Conservation (phyloP, 30 jellyfish, hydroid and myxozoan species). For the Turritopsis dohrnii region DNA sequence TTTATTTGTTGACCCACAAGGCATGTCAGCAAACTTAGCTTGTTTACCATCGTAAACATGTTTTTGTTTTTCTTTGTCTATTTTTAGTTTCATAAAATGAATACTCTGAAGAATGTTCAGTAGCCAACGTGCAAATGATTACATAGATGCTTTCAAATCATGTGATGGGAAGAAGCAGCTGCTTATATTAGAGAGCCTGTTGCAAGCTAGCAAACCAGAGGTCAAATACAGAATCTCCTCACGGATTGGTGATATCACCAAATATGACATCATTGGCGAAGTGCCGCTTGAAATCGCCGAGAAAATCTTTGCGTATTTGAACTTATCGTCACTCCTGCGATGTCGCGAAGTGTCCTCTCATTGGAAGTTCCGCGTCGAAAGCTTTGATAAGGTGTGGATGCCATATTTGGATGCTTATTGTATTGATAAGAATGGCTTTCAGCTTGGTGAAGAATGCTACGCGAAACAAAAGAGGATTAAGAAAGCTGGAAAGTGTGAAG, state of each 20-base stretch:
- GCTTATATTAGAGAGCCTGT: slow-evolving; percentile 1
- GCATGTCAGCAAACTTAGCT: not conserved
- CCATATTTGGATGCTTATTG: slow-evolving; percentile 9
- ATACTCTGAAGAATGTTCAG: not conserved
- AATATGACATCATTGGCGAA: slow-evolving; percentile 25
- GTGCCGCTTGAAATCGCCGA: slow-evolving; percentile 34
- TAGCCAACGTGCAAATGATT: not conserved
- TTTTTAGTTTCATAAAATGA: not conserved
- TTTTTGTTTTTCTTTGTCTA: not conserved
- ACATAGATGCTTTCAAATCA: not conserved
- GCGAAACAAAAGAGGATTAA: not conserved
- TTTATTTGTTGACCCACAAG: too few relatives aligned
- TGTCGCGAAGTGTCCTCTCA: slow-evolving; percentile 26
- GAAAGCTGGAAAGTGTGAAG: slow-evolving; percentile 1
- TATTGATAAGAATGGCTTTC: slow-evolving; percentile 19
- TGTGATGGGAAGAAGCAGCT: slow-evolving; percentile 3
- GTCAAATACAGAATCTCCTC: slow-evolving; percentile 20
- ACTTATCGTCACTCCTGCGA: slow-evolving; percentile 14
- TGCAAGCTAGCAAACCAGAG: slow-evolving; percentile 31
- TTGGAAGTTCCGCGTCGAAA: slow-evolving; percentile 14
- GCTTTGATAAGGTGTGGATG: slow-evolving; percentile 19
- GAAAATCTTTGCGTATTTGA: slow-evolving; percentile 7
- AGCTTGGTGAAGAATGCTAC: not conserved
- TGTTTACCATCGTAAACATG: not conserved
- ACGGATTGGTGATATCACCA: slow-evolving; percentile 14